Evolutionary conservation across 2,888 invertebrate genomes (phyloP).

Genomic region (Lycia hirtaria): DNA sequence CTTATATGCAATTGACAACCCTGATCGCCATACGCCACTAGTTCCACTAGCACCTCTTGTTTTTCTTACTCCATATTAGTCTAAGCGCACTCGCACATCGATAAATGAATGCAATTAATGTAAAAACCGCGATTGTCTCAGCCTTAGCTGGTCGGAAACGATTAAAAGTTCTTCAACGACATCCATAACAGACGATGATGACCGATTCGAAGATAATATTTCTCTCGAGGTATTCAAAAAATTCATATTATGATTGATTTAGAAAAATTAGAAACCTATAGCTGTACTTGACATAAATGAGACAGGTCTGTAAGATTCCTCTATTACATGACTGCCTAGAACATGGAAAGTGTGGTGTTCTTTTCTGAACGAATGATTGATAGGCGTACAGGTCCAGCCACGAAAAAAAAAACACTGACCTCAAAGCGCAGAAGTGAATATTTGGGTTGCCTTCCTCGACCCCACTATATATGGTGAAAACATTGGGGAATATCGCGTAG

Average conservation of each 20-base stretch:
- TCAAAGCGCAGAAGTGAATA: too few species aligned
- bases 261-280: constrained; percentile 21
- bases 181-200: constrained; percentile 20
- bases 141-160: constrained; percentile 25
- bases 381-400: too few species aligned
- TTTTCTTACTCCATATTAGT: constrained; percentile 61
- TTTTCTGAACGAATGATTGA: too few species aligned
- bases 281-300: constrained; percentile 20
- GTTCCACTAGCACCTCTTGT: constrained; percentile 50
- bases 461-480: too few species aligned
- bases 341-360: too few species aligned
- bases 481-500: too few species aligned
- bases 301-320: background rate
- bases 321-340: too few species aligned
- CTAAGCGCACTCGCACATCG: constrained; percentile 49
- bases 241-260: constrained; percentile 22
- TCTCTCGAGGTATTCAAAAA: constrained; percentile 22
- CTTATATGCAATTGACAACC: constrained; percentile 15
- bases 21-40: constrained; percentile 33
- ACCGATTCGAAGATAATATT: constrained; percentile 21
- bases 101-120: constrained; percentile 58
- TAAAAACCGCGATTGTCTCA: constrained; percentile 51
- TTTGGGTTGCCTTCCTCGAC: too few species aligned
- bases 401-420: too few species aligned
- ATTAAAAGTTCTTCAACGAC: constrained; percentile 20